A percentile compares a stretch with the other conserved stretches of the same genome.
These are phyloP conservation scores for Eupleurogrammus muticus DNA, from an alignment of 2,797 vertebrate species.

Conservation along the genomic window DNA sequence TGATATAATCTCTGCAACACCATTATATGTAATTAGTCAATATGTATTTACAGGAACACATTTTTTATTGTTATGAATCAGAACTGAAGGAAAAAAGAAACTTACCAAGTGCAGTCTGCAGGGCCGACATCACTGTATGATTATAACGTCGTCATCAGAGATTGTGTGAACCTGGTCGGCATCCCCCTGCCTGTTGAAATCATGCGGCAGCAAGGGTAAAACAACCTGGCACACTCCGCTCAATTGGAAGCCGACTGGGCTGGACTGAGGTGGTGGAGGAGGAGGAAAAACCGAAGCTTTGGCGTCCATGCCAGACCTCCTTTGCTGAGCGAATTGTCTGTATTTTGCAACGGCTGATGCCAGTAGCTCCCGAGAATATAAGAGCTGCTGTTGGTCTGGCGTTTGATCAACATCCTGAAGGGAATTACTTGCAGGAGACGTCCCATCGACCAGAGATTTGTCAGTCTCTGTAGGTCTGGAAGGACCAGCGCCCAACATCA, in stretches of 20 bases:
- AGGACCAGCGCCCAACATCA: conserved; percentile 65
- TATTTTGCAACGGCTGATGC: conserved; percentile 47
- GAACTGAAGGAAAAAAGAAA: not conserved
- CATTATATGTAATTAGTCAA: too few species aligned
- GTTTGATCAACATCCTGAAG: conserved; percentile 87
- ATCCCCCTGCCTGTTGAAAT: conserved; percentile 4
- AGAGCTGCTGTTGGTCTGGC: conserved; percentile 75
- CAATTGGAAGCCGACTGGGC: conserved; percentile 53
- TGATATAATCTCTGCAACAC: too few species aligned
- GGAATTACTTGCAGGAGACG: conserved; percentile 72
- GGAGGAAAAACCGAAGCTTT: conserved; percentile 53
- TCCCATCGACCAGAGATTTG: not conserved
- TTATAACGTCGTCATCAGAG: conserved; percentile 28
- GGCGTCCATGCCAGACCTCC: conserved; percentile 18
- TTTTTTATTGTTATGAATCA: too few species aligned
- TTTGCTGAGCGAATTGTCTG: conserved; percentile 28
- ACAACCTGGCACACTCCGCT: not conserved
- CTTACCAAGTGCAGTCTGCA: conserved; percentile 1
- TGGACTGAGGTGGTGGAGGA: conserved; percentile 64
- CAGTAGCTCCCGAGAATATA: conserved; percentile 47
- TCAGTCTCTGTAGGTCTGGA: conserved; percentile 34
- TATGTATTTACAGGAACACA: too few species aligned
- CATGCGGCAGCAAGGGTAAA: conserved; percentile 29
- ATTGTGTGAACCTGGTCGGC: conserved; percentile 7
- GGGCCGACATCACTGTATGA: conserved; percentile 5